phyloP scores from a whole-genome alignment of 2,113 vertebrate genomes.

The Mugil cephalus region DNA sequence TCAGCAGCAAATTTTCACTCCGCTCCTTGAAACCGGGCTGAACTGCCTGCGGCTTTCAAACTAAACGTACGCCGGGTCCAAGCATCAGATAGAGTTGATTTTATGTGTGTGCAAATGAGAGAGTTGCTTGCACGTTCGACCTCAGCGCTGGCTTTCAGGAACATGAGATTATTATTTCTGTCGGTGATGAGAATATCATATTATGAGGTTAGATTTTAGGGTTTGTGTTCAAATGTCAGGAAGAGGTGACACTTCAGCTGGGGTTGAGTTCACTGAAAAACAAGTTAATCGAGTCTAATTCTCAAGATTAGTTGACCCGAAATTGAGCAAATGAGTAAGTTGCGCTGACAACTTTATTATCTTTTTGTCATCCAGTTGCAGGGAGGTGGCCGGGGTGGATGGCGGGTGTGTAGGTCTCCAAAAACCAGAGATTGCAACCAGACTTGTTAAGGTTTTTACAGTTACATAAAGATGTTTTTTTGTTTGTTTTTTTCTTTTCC shows the following conservation, averaged over 20 bases:
- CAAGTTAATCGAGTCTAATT: too few species aligned
- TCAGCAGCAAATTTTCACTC: constrained; percentile 81
- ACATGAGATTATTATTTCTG: constrained; percentile 56
- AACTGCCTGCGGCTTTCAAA: constrained; percentile 72
- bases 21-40: constrained; percentile 62
- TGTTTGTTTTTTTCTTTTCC: too few species aligned
- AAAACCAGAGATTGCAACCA: not conserved
- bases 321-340: not conserved
- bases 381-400: not conserved
- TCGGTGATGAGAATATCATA: constrained; percentile 58
- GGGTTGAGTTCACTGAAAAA: not conserved
- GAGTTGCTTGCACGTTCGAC: constrained; percentile 43
- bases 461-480: not conserved
- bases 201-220: constrained; percentile 57
- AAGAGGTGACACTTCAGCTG: constrained; percentile 37
- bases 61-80: constrained; percentile 49
- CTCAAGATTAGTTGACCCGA: too few species aligned
- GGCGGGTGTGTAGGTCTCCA: not conserved
- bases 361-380: not conserved
- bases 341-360: not conserved
- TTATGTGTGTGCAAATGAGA: constrained; percentile 69
- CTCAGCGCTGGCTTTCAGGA: constrained; percentile 52
- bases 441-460: too few species aligned
- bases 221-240: constrained; percentile 43
- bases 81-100: constrained; percentile 53